phyloP scores from a whole-genome alignment of 2,888 invertebrate species.

The Pristionchus arcanus region DNA sequence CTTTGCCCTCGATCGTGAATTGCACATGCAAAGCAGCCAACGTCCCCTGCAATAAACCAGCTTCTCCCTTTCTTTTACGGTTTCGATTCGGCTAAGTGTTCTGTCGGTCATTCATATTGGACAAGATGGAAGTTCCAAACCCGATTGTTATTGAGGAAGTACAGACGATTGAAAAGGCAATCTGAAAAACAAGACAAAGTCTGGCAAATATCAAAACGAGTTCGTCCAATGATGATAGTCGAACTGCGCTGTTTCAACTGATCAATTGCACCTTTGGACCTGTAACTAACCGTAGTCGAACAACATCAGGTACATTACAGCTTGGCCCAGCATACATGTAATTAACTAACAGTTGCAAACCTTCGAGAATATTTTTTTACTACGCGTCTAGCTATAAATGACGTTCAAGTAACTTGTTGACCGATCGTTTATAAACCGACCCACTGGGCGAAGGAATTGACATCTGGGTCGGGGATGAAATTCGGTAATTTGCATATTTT shows the following conservation, averaged over 20 bases:
- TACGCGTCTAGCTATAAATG: too few relatives aligned
- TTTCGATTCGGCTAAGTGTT: neutral
- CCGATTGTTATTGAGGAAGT: neutral
- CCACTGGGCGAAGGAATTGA: too few relatives aligned
- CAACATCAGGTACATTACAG: too few relatives aligned
- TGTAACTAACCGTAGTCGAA: neutral
- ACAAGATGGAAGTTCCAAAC: neutral
- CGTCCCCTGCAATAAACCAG: neutral
- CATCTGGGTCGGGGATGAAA: too few relatives aligned
- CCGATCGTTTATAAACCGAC: too few relatives aligned
- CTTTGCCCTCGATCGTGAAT: neutral
- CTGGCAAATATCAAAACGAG: constrained; percentile 4
- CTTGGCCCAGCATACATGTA: too few relatives aligned
- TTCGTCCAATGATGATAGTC: neutral
- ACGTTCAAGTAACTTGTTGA: too few relatives aligned
- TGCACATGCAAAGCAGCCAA: neutral
- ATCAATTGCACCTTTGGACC: neutral
- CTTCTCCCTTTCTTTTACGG: constrained; percentile 28
- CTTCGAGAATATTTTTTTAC: too few relatives aligned
- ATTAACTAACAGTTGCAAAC: too few relatives aligned
- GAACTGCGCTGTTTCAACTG: neutral
- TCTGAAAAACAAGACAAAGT: neutral
- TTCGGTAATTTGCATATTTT: too few relatives aligned
- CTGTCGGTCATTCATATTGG: neutral
- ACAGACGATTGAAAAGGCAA: neutral